A percentile compares a stretch with the other conserved stretches of the same genome.
Conservation (phyloP, 1,140 invertebrate species). For the Drosophila trapezifrons region DNA sequence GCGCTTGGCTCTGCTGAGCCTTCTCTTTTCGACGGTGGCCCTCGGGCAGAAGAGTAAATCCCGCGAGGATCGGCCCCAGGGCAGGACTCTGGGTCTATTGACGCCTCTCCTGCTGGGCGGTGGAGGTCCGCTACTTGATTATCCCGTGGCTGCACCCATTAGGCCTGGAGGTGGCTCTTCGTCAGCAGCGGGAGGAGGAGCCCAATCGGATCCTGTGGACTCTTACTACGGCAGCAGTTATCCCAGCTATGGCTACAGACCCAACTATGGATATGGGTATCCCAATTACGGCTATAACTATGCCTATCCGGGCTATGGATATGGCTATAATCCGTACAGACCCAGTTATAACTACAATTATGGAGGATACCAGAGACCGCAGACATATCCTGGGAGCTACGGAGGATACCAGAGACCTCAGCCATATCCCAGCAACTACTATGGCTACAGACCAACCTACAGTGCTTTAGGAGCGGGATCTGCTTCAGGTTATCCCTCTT, state of each 20-base stretch:
- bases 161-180: constrained; percentile 7
- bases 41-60: constrained; percentile 29
- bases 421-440: constrained; percentile 40
- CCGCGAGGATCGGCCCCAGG: constrained; percentile 34
- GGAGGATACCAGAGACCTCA: constrained; percentile 59
- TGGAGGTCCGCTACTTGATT: constrained; percentile 45
- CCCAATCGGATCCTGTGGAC: constrained; percentile 65
- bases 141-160: constrained; percentile 36
- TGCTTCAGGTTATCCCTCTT: constrained; percentile 5
- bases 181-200: constrained; percentile 14
- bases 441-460: constrained; percentile 57
- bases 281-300: constrained; percentile 50
- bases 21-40: constrained; percentile 31
- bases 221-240: constrained; percentile 47
- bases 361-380: constrained; percentile 30
- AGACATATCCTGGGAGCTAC: constrained; percentile 41
- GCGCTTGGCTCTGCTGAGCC: constrained; percentile 44
- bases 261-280: constrained; percentile 54
- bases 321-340: constrained; percentile 45
- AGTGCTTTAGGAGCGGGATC: not conserved
- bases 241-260: constrained; percentile 47
- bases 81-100: constrained; percentile 69
- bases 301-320: constrained; percentile 51
- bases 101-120: constrained; percentile 59
- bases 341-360: constrained; percentile 46